Conservation (phyloP, 2,113 vertebrate species). For the Corydoras maculifer region DNA sequence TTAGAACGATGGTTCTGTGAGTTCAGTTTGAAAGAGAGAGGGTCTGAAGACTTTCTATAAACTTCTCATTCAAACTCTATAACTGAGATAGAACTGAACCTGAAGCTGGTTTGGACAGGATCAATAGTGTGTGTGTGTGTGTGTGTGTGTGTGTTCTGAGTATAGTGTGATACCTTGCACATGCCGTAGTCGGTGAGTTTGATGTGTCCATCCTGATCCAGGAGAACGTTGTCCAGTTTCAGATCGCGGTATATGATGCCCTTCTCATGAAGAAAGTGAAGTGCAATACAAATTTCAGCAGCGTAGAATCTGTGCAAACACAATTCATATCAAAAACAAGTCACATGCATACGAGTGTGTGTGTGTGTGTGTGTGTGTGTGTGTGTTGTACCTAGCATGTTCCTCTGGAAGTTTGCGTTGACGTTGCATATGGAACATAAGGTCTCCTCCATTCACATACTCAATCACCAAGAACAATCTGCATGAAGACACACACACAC, state of each 20-base stretch:
- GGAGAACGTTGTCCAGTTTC: constrained; percentile 96
- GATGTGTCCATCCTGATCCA: constrained; percentile 94
- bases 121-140: too few relatives aligned
- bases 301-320: constrained; percentile 83
- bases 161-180: constrained; percentile 79
- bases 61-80: too few relatives aligned
- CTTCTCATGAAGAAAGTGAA: constrained; percentile 97
- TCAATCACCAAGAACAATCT: constrained; percentile 97
- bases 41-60: too few relatives aligned
- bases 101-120: too few relatives aligned
- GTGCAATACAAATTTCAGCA: constrained; percentile 94
- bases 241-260: constrained; percentile 96
- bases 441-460: constrained; percentile 93
- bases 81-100: too few relatives aligned
- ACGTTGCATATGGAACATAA: constrained; percentile 99
- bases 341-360: neutral
- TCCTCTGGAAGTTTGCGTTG: constrained; percentile 95
- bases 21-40: too few relatives aligned
- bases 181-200: constrained; percentile 98
- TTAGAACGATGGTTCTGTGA: too few relatives aligned
- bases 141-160: too few relatives aligned
- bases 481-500: constrained; percentile 36
- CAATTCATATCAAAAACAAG: constrained; percentile 10
- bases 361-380: constrained; percentile 1
- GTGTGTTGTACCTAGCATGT: constrained; percentile 79